phyloP scores from a whole-genome alignment of 92 coral and sea anemone species.

The Porites lobata region DNA sequence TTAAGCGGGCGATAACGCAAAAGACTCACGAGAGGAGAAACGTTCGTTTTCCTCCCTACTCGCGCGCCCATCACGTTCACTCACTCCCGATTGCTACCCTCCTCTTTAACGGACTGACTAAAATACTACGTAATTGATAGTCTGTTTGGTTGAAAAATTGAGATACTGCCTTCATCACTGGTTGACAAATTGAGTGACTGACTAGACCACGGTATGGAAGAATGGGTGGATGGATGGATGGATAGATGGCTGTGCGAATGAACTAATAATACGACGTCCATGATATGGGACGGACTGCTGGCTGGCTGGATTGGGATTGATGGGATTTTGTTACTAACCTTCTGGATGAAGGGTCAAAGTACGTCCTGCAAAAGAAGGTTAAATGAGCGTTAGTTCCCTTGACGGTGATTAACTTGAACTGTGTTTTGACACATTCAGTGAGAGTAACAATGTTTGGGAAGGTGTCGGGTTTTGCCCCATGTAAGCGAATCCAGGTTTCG shows the following conservation, averaged over 20 bases:
- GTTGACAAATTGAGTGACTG: not conserved
- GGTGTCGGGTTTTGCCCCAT: no score
- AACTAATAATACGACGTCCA: no score
- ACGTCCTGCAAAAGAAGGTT: constrained; percentile 72
- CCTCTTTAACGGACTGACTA: no score
- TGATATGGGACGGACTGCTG: no score
- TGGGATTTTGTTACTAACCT: constrained; percentile 53
- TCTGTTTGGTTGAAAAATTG: not conserved
- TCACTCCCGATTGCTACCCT: not conserved
- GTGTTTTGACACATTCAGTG: not conserved
- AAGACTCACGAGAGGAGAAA: no score
- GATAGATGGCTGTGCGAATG: no score
- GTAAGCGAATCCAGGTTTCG: no score
- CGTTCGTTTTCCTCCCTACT: not conserved
- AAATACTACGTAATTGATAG: not conserved
- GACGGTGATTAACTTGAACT: not conserved
- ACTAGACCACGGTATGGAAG: not conserved
- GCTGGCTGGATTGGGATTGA: no score
- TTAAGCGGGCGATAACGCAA: no score
- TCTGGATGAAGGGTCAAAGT: constrained; percentile 87
- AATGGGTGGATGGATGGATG: no score
- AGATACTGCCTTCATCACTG: not conserved
- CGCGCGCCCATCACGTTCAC: not conserved
- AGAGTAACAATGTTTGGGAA: no score
- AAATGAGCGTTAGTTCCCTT: not conserved